A percentile compares a stretch with the other conserved stretches of the same genome.
phyloP scores from a whole-genome alignment of 1,140 invertebrate genomes.

The Dreissena polymorpha region DNA sequence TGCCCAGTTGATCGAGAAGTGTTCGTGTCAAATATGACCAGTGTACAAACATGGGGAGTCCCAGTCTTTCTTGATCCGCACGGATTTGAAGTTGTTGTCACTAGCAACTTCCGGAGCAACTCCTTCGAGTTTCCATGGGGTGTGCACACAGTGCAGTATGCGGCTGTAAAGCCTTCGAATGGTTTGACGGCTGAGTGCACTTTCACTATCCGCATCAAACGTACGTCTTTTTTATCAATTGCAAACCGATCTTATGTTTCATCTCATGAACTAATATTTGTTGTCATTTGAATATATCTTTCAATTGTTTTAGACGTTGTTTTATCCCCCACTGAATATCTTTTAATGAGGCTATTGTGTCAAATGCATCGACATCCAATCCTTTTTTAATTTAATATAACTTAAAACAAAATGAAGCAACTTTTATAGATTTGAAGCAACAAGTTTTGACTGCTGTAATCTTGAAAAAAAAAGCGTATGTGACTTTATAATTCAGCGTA shows the following conservation, averaged over 20 bases:
- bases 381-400: no score
- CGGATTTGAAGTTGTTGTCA: constrained; percentile 39
- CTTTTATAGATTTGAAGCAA: no score
- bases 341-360: neutral
- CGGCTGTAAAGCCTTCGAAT: constrained; percentile 58
- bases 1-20: constrained; percentile 40
- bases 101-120: constrained; percentile 53
- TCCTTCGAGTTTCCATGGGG: constrained; percentile 60
- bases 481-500: no score
- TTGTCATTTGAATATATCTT: neutral
- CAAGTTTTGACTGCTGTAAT: no score
- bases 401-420: no score
- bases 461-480: no score
- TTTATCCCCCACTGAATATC: neutral
- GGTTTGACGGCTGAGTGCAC: constrained; percentile 59
- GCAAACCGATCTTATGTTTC: neutral
- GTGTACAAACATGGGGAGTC: constrained; percentile 48
- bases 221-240: constrained; percentile 41
- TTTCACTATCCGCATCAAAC: constrained; percentile 57
- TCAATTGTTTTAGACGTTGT: neutral
- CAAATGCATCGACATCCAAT: neutral
- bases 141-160: constrained; percentile 59
- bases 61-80: constrained; percentile 59
- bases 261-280: neutral
- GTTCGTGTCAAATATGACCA: constrained; percentile 18